Conservation (phyloP, 2,888 invertebrate genomes). For the Drosophila siamana region DNA sequence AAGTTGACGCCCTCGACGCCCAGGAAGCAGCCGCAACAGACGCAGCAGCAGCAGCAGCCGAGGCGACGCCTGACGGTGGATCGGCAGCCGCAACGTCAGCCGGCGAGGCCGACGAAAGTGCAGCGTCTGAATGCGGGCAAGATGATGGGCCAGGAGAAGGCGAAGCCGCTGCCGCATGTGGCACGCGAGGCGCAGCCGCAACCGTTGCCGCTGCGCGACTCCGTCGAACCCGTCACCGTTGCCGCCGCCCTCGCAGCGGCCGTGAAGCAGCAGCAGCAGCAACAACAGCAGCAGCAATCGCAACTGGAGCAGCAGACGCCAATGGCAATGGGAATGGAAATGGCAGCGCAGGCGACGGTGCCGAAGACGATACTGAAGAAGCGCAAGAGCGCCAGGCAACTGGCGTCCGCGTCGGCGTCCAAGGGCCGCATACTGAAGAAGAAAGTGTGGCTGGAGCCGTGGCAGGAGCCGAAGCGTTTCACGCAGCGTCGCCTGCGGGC, state of each 20-base stretch:
- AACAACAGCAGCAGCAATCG: no score
- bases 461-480: background rate
- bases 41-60: background rate
- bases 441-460: background rate
- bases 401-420: background rate
- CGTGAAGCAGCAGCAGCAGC: no score
- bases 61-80: background rate
- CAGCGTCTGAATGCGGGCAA: constrained; percentile 5
- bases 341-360: background rate
- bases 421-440: background rate
- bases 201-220: background rate
- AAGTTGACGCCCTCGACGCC: background rate
- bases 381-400: background rate
- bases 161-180: background rate
- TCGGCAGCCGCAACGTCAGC: background rate
- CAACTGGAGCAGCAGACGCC: background rate
- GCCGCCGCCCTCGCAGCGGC: no score
- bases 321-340: no score
- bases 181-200: background rate
- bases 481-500: constrained; percentile 26
- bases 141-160: background rate
- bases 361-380: background rate
- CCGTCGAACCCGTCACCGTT: no score
- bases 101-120: background rate
- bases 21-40: background rate